Evolutionary conservation across 2,797 vertebrate species (phyloP).

Genomic region (Enteromius mattozi): DNA sequence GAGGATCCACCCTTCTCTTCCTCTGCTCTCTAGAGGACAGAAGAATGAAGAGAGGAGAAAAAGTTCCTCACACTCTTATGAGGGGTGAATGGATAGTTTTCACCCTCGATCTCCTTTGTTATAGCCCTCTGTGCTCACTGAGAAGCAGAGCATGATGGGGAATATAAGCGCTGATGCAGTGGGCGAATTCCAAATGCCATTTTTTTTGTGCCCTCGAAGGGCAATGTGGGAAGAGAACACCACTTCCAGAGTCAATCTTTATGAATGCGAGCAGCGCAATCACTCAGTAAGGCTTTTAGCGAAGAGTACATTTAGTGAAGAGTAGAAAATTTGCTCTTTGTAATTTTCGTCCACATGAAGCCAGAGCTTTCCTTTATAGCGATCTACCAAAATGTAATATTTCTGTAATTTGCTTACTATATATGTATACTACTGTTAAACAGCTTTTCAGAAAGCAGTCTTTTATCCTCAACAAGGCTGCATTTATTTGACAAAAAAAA

Average conservation of each 20-base stretch:
- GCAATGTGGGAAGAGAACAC: not conserved
- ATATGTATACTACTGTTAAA: not conserved
- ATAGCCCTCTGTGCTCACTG: constrained; percentile 22
- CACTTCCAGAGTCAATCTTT: not conserved
- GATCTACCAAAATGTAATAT: not conserved
- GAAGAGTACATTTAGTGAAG: not conserved
- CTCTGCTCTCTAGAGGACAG: constrained; percentile 51
- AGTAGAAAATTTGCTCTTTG: not conserved
- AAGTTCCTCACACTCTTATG: constrained; percentile 27
- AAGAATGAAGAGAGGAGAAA: constrained; percentile 47
- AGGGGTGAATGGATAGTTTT: constrained; percentile 47
- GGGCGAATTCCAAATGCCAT: constrained; percentile 14
- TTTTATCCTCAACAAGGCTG: not conserved
- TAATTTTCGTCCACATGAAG: not conserved
- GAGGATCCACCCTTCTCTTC: constrained; percentile 54
- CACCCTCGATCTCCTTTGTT: not conserved
- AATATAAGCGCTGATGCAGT: constrained; percentile 1
- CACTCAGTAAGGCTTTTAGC: not conserved
- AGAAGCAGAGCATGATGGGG: constrained; percentile 27
- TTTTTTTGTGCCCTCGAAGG: not conserved
- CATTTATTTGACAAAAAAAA: not conserved
- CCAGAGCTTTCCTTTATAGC: too few species aligned
- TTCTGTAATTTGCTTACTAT: not conserved
- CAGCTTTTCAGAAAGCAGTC: not conserved
- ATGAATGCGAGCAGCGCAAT: not conserved